phyloP scores from a whole-genome alignment of 2,113 vertebrate species.

The Eolophus roseicapilla region DNA sequence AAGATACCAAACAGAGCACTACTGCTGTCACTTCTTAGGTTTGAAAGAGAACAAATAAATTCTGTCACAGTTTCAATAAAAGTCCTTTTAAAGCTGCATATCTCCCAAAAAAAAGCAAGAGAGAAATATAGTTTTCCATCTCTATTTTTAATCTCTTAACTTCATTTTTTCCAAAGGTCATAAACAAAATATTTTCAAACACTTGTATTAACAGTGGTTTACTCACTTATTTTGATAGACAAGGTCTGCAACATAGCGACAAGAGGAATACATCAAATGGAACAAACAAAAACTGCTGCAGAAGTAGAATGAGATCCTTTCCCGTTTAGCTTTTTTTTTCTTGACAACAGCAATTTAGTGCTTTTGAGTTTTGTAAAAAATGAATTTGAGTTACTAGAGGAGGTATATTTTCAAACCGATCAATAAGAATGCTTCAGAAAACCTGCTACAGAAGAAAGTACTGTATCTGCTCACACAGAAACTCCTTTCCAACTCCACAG shows the following conservation, averaged over 20 bases:
- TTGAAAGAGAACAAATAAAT: neutral
- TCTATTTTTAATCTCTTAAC: neutral
- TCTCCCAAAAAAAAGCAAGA: neutral
- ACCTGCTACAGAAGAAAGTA: neutral
- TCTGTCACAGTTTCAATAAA: neutral
- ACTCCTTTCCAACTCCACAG: neutral
- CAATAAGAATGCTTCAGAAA: neutral
- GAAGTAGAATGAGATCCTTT: neutral
- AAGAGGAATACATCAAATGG: neutral
- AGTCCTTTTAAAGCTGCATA: neutral
- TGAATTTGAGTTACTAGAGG: neutral
- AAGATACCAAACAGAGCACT: neutral
- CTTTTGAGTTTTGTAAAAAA: neutral
- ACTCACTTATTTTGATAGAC: neutral
- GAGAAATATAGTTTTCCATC: neutral
- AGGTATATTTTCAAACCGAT: neutral
- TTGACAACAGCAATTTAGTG: neutral
- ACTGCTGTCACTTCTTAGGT: neutral
- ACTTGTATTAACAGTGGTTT: neutral
- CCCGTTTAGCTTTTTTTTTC: neutral
- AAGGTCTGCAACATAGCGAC: neutral
- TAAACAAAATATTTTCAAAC: neutral
- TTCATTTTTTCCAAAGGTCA: conserved; percentile 8
- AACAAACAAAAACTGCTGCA: neutral
- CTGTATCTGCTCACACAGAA: neutral